Conservation (phyloP, 2,888 invertebrate species). For the Lagria hirta region DNA sequence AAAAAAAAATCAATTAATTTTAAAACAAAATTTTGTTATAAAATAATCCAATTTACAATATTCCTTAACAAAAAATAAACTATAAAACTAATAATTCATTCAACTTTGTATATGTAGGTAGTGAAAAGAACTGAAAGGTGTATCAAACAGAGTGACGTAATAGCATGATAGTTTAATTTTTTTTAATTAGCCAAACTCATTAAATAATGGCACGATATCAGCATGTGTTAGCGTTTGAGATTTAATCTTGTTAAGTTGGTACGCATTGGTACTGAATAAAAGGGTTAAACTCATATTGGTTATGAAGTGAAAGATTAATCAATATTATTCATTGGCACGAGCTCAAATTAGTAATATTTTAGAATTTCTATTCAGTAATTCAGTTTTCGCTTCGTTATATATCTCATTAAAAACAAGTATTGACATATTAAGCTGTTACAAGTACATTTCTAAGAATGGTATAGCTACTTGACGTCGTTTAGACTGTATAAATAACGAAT, state of each 20-base stretch:
- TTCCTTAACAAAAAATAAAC: too few relatives aligned
- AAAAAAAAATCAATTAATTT: too few relatives aligned
- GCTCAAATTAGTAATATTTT: constrained; percentile 10
- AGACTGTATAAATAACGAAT: constrained; percentile 42
- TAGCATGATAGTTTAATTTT: constrained; percentile 24
- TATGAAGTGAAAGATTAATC: constrained; percentile 47
- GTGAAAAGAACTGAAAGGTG: constrained; percentile 1
- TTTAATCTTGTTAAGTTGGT: constrained; percentile 50
- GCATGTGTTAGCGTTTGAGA: constrained; percentile 46
- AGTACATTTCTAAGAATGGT: constrained; percentile 7
- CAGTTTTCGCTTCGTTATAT: too few relatives aligned
- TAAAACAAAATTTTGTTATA: too few relatives aligned
- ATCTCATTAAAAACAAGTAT: too few relatives aligned
- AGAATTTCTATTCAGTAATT: too few relatives aligned
- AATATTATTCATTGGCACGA: constrained; percentile 48
- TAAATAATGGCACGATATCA: constrained; percentile 39
- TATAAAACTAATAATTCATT: too few relatives aligned
- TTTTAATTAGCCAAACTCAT: constrained; percentile 39
- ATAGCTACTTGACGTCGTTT: constrained; percentile 27
- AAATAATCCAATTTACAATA: too few relatives aligned
- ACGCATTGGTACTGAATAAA: constrained; percentile 51
- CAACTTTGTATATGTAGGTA: constrained; percentile 6
- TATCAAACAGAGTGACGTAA: constrained; percentile 13
- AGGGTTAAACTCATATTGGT: constrained; percentile 45
- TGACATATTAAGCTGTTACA: constrained; percentile 8